Evolutionary conservation across 2,888 invertebrate genomes (phyloP).

Genomic region (Drosophila ezoana): DNA sequence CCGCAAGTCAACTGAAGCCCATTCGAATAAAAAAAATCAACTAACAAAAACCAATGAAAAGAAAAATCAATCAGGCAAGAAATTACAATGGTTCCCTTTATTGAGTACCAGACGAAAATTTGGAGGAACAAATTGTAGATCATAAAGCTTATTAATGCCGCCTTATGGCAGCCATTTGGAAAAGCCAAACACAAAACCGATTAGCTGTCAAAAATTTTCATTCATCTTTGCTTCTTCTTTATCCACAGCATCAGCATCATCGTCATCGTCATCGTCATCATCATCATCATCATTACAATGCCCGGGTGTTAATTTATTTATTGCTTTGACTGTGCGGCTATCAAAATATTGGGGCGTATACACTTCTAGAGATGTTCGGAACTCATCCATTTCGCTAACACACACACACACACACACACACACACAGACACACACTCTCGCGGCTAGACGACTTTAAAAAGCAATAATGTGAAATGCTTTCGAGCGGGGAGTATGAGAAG

Average conservation of each 20-base stretch:
- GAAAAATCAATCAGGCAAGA: constrained; percentile 66
- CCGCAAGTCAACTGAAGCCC: constrained; percentile 26
- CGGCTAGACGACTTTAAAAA: constrained; percentile 66
- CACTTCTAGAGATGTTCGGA: constrained; percentile 15
- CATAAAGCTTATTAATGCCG: constrained; percentile 51
- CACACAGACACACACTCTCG: constrained; percentile 1
- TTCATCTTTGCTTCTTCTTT: constrained; percentile 43
- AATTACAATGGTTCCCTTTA: constrained; percentile 48
- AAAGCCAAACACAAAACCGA: constrained; percentile 20
- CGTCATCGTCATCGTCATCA: constrained; percentile 20
- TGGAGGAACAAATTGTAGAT: constrained; percentile 50
- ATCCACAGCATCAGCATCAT: constrained; percentile 6
- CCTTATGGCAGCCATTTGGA: constrained; percentile 29
- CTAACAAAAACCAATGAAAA: constrained; percentile 22
- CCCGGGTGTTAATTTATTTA: constrained; percentile 70
- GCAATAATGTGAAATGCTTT: constrained; percentile 63
- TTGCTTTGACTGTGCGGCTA: constrained; percentile 58
- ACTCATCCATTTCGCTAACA: constrained; percentile 32
- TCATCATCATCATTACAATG: constrained; percentile 25
- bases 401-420: neutral
- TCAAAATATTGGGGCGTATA: constrained; percentile 56
- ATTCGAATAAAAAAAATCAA: constrained; percentile 9
- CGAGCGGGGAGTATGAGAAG: constrained; percentile 13
- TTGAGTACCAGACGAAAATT: constrained; percentile 1
- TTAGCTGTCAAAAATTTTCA: constrained; percentile 57